Conservation (phyloP, 2,888 invertebrate genomes). For the Melanargia galathea region DNA sequence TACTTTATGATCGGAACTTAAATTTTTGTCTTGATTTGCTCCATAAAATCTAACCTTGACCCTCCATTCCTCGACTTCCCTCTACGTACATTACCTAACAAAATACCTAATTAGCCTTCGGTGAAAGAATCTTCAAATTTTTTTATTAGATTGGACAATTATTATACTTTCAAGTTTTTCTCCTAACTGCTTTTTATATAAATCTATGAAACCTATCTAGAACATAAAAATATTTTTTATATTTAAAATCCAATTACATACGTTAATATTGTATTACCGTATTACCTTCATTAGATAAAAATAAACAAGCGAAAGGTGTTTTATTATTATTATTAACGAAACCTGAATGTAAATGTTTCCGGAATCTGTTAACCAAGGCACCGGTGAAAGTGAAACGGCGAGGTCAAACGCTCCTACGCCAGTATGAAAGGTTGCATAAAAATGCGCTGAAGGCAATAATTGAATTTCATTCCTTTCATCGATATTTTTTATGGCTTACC, state of each 20-base stretch:
- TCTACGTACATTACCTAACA: too few relatives aligned
- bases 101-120: too few relatives aligned
- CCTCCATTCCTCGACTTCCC: too few relatives aligned
- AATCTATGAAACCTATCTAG: too few relatives aligned
- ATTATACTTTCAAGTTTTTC: too few relatives aligned
- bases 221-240: neutral
- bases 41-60: too few relatives aligned
- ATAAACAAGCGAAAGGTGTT: conserved; percentile 55
- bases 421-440: conserved; percentile 37
- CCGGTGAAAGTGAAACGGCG: conserved; percentile 65
- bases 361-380: conserved; percentile 63
- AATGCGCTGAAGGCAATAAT: conserved; percentile 44
- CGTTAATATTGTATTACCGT: neutral
- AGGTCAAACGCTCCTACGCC: conserved; percentile 50
- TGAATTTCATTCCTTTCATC: conserved; percentile 33
- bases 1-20: too few relatives aligned
- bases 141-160: too few relatives aligned
- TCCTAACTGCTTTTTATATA: too few relatives aligned
- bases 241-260: neutral
- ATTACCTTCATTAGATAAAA: conserved; percentile 60
- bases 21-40: too few relatives aligned
- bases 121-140: too few relatives aligned
- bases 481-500: conserved; percentile 39
- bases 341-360: conserved; percentile 64
- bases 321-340: conserved; percentile 48